Evolutionary conservation across 2,113 vertebrate genomes (phyloP).

Genomic region (Eolophus roseicapilla): DNA sequence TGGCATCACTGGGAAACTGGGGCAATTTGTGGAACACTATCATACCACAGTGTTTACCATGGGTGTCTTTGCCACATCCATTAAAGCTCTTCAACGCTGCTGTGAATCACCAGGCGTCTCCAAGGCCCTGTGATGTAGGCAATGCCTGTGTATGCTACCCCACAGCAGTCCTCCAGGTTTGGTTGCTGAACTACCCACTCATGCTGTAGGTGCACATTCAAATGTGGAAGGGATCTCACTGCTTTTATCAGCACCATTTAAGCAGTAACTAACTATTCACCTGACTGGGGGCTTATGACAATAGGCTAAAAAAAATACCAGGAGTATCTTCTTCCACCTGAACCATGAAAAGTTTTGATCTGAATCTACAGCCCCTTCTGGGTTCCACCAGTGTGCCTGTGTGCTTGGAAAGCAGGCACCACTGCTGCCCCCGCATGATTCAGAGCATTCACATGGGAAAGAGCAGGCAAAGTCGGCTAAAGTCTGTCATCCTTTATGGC

Average conservation of each 20-base stretch:
- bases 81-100: neutral
- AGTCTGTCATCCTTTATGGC: neutral
- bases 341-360: neutral
- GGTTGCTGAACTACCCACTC: neutral
- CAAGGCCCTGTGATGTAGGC: fast-evolving
- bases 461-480: neutral
- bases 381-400: neutral
- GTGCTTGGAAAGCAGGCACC: neutral
- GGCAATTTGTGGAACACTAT: neutral
- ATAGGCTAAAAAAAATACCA: neutral
- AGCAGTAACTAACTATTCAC: neutral
- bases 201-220: fast-evolving
- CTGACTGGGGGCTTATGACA: neutral
- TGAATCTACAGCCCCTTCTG: neutral
- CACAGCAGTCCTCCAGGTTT: neutral
- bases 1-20: neutral
- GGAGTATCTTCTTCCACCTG: neutral
- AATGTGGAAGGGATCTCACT: neutral
- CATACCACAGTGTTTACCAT: neutral
- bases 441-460: neutral
- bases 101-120: neutral
- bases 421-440: neutral
- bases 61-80: neutral
- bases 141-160: neutral
- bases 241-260: neutral